Percentiles rank a stretch among this genome's conserved stretches.
Evolutionary conservation across 2,888 invertebrate species (phyloP).

Genomic region (Eristalinus aeneus): DNA sequence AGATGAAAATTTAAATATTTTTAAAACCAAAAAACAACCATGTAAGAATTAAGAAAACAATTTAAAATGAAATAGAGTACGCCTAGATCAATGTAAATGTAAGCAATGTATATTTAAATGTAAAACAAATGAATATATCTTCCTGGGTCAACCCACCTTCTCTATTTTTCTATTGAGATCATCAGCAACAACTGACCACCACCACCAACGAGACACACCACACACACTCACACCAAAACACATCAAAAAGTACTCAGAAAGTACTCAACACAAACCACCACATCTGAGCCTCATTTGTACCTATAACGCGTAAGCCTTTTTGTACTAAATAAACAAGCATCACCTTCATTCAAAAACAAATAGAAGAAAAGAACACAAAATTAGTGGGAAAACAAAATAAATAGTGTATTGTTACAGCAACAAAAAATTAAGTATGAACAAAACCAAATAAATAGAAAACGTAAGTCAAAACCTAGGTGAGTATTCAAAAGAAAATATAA

Average conservation of each 20-base stretch:
- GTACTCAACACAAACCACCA: conserved; percentile 69
- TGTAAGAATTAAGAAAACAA: conserved; percentile 50
- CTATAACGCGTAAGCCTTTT: conserved; percentile 73
- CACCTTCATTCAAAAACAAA: conserved; percentile 40
- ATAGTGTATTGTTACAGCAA: conserved; percentile 51
- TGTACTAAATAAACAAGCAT: conserved; percentile 62
- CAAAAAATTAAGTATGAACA: conserved; percentile 16
- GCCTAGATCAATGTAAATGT: conserved; percentile 66
- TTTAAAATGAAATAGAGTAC: conserved; percentile 21
- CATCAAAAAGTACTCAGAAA: conserved; percentile 36
- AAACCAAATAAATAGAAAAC: conserved; percentile 22
- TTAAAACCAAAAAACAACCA: conserved; percentile 52
- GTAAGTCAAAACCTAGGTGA: conserved; percentile 57
- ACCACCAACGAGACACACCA: conserved; percentile 8
- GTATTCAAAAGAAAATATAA: conserved; percentile 30
- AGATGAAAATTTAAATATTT: conserved; percentile 45
- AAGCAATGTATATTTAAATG: conserved; percentile 69
- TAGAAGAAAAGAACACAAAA: conserved; percentile 4
- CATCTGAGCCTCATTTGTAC: conserved; percentile 78
- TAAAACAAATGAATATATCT: conserved; percentile 73
- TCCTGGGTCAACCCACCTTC: conserved; percentile 80
- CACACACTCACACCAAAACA: not conserved
- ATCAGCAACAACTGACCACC: conserved; percentile 42
- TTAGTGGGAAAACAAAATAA: conserved; percentile 29
- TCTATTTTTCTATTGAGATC: conserved; percentile 79